Percentiles rank a stretch among this genome's conserved stretches.
Conservation (phyloP, 2,797 vertebrate genomes). For the Chrosomus eos region DNA sequence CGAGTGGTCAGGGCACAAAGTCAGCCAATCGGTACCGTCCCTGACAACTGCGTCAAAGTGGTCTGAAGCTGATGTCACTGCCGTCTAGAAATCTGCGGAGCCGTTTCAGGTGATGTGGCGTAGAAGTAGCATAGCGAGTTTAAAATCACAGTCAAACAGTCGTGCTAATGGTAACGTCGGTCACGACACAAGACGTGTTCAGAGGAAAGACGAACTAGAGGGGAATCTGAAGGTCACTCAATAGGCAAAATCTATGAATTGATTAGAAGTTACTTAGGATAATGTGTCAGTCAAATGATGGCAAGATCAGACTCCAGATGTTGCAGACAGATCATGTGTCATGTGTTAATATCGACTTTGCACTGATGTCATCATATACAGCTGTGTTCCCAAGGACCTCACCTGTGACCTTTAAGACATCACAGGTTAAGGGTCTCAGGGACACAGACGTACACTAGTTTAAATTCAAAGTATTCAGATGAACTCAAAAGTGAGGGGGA, state of each 20-base stretch:
- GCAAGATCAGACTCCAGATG: neutral
- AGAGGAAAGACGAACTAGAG: neutral
- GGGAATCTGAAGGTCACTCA: neutral
- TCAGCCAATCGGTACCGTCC: slow-evolving; percentile 70
- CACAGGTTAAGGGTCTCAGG: slow-evolving; percentile 99
- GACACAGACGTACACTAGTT: slow-evolving; percentile 79
- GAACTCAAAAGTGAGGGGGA: neutral
- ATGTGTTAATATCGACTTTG: neutral
- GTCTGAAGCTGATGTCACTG: slow-evolving; percentile 30
- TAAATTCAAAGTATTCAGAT: neutral
- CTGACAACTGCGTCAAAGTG: slow-evolving; percentile 57
- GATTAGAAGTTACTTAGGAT: neutral
- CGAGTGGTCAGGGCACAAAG: slow-evolving; percentile 68
- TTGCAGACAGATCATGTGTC: neutral
- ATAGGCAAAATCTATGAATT: neutral
- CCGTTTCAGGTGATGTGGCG: slow-evolving; percentile 15
- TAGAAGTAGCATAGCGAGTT: neutral
- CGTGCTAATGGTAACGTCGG: neutral
- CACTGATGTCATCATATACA: slow-evolving; percentile 64
- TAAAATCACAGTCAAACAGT: neutral
- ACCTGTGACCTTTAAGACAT: slow-evolving; percentile 92
- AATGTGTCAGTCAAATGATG: neutral
- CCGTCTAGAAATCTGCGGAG: slow-evolving; percentile 13
- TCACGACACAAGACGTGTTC: neutral
- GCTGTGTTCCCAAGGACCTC: slow-evolving; percentile 94